These are phyloP conservation scores for Drosophila carrolli DNA, from an alignment of 1,140 invertebrate species.

Conservation along the genomic window DNA sequence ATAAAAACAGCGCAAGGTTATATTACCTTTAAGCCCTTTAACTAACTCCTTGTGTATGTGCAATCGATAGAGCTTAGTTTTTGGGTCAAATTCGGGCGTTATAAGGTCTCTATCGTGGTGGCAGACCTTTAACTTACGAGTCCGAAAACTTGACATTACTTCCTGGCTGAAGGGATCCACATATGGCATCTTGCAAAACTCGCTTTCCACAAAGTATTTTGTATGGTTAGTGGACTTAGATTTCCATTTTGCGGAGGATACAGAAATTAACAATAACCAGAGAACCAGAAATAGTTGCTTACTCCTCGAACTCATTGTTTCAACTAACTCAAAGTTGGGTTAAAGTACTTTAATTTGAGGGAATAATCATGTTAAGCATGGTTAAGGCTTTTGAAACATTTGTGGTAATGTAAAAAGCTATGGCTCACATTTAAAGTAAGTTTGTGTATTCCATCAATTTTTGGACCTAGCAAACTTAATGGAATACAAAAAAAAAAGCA, in stretches of 20 bases:
- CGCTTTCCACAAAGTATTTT: slow-evolving; percentile 5
- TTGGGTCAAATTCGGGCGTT: slow-evolving; percentile 14
- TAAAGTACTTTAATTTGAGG: no score
- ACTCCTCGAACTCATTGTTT: neutral
- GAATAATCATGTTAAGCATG: neutral
- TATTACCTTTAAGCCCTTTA: neutral
- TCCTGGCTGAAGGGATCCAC: slow-evolving; percentile 19
- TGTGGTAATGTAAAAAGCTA: slow-evolving; percentile 39
- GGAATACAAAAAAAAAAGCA: no score
- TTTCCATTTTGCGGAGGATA: neutral
- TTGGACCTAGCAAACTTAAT: no score
- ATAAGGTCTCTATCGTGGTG: slow-evolving; percentile 15
- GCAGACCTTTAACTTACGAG: neutral
- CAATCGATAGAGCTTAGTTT: slow-evolving; percentile 9
- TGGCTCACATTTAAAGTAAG: no score
- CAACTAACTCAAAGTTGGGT: neutral
- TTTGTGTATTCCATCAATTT: no score
- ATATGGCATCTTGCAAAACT: slow-evolving; percentile 25
- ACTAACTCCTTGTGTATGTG: slow-evolving; percentile 3
- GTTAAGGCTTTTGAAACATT: neutral
- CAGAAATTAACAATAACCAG: neutral
- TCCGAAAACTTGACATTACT: neutral
- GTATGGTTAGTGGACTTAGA: neutral
- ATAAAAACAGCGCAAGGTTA: slow-evolving; percentile 14
- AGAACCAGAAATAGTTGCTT: neutral